A percentile compares a stretch with the other conserved stretches of the same genome.
These are phyloP conservation scores for Lepidurus packardi DNA, from an alignment of 1,140 invertebrate species.

Conservation along the genomic window DNA sequence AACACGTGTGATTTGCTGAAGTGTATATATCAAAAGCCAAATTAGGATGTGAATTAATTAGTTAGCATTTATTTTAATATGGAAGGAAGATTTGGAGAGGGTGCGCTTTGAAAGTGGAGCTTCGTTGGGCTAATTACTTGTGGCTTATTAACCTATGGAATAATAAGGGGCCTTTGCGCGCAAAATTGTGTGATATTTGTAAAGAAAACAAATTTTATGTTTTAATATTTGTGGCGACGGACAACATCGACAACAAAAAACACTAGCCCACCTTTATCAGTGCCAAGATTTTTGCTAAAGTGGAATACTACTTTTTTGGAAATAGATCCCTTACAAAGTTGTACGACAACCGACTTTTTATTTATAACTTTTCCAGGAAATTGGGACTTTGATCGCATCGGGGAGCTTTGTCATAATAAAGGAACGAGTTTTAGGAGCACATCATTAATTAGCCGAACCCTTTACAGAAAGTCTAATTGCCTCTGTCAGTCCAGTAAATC, in stretches of 20 bases:
- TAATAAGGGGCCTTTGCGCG: not conserved
- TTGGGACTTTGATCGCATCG: not conserved
- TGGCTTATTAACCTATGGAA: not conserved
- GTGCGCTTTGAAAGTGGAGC: not conserved
- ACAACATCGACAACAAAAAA: not conserved
- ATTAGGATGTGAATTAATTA: not conserved
- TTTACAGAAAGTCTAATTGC: not conserved
- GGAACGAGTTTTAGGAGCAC: not conserved
- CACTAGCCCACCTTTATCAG: not conserved
- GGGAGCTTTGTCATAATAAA: not conserved
- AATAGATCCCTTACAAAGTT: not conserved
- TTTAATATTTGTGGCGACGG: not conserved
- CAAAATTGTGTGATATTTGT: slow-evolving; percentile 11
- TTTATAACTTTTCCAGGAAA: not conserved
- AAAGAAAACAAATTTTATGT: not conserved
- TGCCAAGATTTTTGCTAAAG: not conserved
- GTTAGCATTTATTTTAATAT: not conserved
- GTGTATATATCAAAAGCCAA: not conserved
- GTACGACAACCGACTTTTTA: not conserved
- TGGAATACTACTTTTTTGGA: not conserved
- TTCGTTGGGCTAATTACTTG: not conserved
- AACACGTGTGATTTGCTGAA: not conserved
- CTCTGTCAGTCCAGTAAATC: not conserved
- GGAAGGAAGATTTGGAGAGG: not conserved
- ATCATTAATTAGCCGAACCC: not conserved